A percentile compares a stretch with the other conserved stretches of the same genome.
phyloP scores from a whole-genome alignment of 2,113 vertebrate genomes.

The Cyprichromis sp. region DNA sequence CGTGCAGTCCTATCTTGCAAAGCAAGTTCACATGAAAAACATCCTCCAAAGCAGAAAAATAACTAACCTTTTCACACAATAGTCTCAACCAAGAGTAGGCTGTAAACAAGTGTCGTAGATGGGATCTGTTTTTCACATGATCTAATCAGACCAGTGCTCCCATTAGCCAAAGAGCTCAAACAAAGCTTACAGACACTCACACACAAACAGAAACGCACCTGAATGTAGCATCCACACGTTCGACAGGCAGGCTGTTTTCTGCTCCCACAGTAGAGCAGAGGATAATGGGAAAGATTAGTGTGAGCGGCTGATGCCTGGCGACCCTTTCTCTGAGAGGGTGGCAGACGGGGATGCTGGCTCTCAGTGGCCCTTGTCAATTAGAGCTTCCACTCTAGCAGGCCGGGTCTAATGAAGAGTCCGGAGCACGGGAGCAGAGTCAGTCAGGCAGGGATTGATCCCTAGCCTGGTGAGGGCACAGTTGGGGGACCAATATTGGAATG shows the following conservation, averaged over 20 bases:
- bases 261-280: slow-evolving; percentile 32
- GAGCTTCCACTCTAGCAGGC: slow-evolving; percentile 24
- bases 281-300: slow-evolving; percentile 68
- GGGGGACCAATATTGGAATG: slow-evolving; percentile 14
- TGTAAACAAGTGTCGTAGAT: background rate
- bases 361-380: slow-evolving; percentile 68
- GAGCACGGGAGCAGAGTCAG: slow-evolving; percentile 22
- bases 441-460: slow-evolving; percentile 41
- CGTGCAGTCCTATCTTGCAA: background rate
- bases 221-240: background rate
- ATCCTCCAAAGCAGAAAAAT: background rate
- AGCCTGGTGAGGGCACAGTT: slow-evolving; percentile 25
- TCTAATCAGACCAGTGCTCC: background rate
- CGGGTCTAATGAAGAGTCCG: slow-evolving; percentile 51
- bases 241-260: slow-evolving; percentile 33
- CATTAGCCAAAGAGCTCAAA: background rate
- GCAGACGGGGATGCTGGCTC: slow-evolving; percentile 58
- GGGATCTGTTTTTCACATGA: background rate
- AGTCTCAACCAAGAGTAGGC: background rate
- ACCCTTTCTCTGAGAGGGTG: slow-evolving; percentile 32
- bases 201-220: background rate
- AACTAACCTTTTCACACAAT: background rate
- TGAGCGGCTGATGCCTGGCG: slow-evolving; percentile 52
- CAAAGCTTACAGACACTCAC: background rate
- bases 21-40: slow-evolving; percentile 5